Evolutionary conservation across 2,797 vertebrate species (phyloP).

Genomic region (Enoplosus armatus): DNA sequence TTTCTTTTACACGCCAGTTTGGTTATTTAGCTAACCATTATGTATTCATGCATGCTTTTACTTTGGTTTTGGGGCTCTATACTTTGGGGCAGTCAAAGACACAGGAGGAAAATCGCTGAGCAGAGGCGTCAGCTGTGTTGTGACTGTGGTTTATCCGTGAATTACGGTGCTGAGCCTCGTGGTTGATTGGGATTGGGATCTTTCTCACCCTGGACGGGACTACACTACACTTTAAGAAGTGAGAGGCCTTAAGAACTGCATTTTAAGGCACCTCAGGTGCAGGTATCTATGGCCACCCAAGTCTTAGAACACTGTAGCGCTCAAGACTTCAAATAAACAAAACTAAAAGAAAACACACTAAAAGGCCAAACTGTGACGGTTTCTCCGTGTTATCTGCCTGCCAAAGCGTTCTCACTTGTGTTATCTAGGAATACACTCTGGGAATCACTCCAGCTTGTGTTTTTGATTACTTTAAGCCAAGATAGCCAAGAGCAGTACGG

Average conservation of each 20-base stretch:
- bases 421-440: conserved; percentile 23
- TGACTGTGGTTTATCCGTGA: neutral
- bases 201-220: conserved; percentile 10
- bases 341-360: conserved; percentile 20
- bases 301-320: conserved; percentile 11
- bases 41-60: neutral
- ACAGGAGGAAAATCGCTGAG: neutral
- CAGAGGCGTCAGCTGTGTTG: neutral
- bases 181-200: conserved; percentile 12
- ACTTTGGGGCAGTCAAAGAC: neutral
- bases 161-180: conserved; percentile 2
- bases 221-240: neutral
- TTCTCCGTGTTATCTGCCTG: neutral
- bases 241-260: too few species aligned
- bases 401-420: conserved; percentile 26
- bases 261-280: conserved; percentile 23
- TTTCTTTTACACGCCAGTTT: neutral
- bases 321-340: conserved; percentile 19
- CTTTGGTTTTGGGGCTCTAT: neutral
- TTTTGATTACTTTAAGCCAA: conserved; percentile 59
- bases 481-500: conserved; percentile 26
- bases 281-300: conserved; percentile 25
- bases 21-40: neutral
- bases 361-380: neutral
- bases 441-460: conserved; percentile 48